Conservation (phyloP, 1,140 invertebrate genomes). For the Heliothis virescens region DNA sequence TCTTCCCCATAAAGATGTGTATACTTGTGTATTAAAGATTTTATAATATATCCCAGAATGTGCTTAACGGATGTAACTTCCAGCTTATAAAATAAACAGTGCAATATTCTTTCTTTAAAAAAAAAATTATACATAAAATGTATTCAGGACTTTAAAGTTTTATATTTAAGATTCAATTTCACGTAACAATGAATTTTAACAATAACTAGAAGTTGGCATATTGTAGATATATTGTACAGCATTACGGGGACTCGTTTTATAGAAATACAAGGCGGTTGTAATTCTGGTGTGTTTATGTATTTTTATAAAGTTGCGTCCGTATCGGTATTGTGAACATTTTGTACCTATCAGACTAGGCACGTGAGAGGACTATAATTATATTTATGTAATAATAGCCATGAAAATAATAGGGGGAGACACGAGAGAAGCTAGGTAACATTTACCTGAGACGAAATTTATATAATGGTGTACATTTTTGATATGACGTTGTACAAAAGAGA, state of each 20-base stretch:
- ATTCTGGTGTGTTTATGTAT: slow-evolving; percentile 38
- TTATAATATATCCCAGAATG: slow-evolving; percentile 23
- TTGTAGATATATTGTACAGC: slow-evolving; percentile 80
- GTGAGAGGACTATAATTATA: slow-evolving; percentile 81
- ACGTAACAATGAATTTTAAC: slow-evolving; percentile 66
- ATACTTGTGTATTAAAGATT: slow-evolving; percentile 22
- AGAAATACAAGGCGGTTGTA: slow-evolving; percentile 44
- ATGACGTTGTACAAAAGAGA: slow-evolving; percentile 87
- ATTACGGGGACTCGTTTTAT: slow-evolving; percentile 53
- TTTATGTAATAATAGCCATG: slow-evolving; percentile 73
- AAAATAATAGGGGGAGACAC: slow-evolving; percentile 63
- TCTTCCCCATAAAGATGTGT: slow-evolving; percentile 19
- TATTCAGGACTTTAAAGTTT: slow-evolving; percentile 42
- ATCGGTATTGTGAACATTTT: slow-evolving; percentile 56
- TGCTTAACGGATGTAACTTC: slow-evolving; percentile 37
- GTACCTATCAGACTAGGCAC: slow-evolving; percentile 73
- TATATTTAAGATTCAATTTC: slow-evolving; percentile 51
- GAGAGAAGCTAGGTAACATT: slow-evolving; percentile 83
- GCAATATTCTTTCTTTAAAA: slow-evolving; percentile 46
- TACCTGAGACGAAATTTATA: slow-evolving; percentile 86
- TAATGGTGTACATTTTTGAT: slow-evolving; percentile 87
- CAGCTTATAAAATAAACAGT: slow-evolving; percentile 33
- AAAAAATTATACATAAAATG: slow-evolving; percentile 26
- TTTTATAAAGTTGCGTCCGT: slow-evolving; percentile 48
- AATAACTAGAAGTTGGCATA: slow-evolving; percentile 70